Conservation (phyloP, 2,113 vertebrate species). For the Tachuris rubrigastra region DNA sequence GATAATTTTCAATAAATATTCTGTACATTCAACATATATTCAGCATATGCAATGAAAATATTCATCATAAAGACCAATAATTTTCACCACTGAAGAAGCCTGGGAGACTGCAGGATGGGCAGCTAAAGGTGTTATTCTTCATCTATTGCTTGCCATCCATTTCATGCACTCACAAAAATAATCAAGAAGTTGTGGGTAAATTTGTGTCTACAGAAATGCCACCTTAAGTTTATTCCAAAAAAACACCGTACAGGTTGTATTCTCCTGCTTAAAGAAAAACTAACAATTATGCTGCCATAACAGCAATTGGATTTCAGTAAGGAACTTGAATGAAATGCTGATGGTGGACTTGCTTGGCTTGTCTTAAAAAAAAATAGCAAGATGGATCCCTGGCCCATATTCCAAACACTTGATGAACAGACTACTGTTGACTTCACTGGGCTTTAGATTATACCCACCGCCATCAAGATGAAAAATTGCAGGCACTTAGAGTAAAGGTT, state of each 20-base stretch:
- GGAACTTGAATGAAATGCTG: neutral
- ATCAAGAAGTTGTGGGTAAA: neutral
- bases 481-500: conserved; percentile 18
- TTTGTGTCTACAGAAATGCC: neutral
- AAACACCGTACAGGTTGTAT: neutral
- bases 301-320: neutral
- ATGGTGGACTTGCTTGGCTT: neutral
- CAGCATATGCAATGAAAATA: neutral
- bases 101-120: neutral
- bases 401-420: neutral
- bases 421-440: conserved; percentile 13
- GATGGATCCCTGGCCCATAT: neutral
- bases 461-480: conserved; percentile 42
- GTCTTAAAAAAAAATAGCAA: neutral
- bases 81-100: neutral
- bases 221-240: neutral
- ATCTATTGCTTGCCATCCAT: neutral
- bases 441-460: neutral
- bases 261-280: neutral
- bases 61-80: neutral
- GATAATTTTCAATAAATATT: neutral
- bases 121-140: neutral
- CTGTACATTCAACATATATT: neutral
- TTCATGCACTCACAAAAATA: neutral
- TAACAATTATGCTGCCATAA: neutral